A percentile compares a stretch with the other conserved stretches of the same genome.
These are phyloP conservation scores for Grantiella picta DNA, from an alignment of 2,113 vertebrate species.

Conservation along the genomic window DNA sequence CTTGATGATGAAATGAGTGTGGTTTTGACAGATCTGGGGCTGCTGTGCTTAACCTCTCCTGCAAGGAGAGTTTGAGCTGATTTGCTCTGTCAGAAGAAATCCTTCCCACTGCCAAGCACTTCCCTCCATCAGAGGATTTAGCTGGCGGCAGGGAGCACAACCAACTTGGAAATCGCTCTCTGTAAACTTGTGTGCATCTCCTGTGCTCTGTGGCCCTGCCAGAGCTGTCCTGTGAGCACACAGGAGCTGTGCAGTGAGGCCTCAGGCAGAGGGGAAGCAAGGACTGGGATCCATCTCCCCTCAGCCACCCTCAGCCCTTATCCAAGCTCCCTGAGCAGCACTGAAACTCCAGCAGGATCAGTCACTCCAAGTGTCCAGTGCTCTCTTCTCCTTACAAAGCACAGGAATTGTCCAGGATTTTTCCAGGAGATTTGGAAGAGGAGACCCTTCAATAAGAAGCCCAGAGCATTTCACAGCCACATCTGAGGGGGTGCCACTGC, in stretches of 20 bases:
- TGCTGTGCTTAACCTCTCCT: slow-evolving; percentile 55
- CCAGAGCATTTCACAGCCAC: rapidly evolving
- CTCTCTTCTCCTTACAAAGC: neutral
- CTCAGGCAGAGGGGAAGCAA: neutral
- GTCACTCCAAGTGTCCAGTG: neutral
- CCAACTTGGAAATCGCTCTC: neutral
- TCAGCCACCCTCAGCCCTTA: neutral
- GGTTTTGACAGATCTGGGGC: slow-evolving; percentile 57
- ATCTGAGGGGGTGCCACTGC: neutral
- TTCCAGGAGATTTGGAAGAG: neutral
- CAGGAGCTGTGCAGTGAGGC: neutral
- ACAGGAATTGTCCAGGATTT: neutral
- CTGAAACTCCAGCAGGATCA: neutral
- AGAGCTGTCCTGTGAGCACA: neutral
- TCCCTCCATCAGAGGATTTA: neutral
- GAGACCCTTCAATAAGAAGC: neutral
- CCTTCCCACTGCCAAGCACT: neutral
- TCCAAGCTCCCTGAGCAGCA: neutral
- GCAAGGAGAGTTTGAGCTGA: slow-evolving; percentile 42
- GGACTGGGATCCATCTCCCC: neutral
- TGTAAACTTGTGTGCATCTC: neutral
- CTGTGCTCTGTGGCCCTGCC: neutral
- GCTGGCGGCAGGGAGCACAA: neutral
- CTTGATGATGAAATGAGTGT: slow-evolving; percentile 20
- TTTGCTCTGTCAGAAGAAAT: slow-evolving; percentile 56